phyloP scores from a whole-genome alignment of 2,888 invertebrate species.

The Scaptomyza parva region DNA sequence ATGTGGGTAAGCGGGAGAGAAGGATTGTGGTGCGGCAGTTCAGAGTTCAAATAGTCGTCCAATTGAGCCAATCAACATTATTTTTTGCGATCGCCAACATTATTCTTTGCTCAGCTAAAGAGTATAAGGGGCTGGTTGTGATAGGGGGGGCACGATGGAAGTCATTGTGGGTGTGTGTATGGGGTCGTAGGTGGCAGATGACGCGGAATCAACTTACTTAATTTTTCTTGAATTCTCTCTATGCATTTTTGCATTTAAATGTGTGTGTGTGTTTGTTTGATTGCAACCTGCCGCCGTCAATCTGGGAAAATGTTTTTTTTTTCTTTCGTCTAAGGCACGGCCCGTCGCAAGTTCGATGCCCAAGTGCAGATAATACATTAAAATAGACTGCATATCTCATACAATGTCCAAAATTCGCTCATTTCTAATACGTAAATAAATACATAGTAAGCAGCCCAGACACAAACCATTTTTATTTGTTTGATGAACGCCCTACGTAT shows the following conservation, averaged over 20 bases:
- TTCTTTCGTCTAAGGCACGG: slow-evolving; percentile 41
- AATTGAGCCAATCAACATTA: slow-evolving; percentile 85
- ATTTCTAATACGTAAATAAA: slow-evolving; percentile 21
- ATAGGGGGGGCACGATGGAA: slow-evolving; percentile 2
- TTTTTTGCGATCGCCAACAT: slow-evolving; percentile 52
- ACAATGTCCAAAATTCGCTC: slow-evolving; percentile 69
- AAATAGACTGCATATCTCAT: slow-evolving; percentile 58
- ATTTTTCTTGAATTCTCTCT: slow-evolving; percentile 12
- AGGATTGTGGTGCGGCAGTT: slow-evolving; percentile 67
- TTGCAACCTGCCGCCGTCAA: slow-evolving; percentile 47
- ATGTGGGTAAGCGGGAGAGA: slow-evolving; percentile 8
- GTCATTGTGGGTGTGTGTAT: slow-evolving; percentile 21
- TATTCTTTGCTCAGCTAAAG: slow-evolving; percentile 5
- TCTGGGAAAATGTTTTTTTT: slow-evolving; percentile 27
- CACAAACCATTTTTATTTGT: slow-evolving; percentile 52
- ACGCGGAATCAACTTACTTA: slow-evolving; percentile 60
- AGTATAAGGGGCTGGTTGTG: background rate
- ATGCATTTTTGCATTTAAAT: slow-evolving; percentile 26
- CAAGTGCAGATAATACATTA: slow-evolving; percentile 77
- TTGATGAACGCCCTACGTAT: slow-evolving; percentile 54
- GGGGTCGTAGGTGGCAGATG: slow-evolving; percentile 58
- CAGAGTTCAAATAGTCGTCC: slow-evolving; percentile 85
- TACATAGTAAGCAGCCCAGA: slow-evolving; percentile 41
- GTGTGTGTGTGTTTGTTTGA: slow-evolving; percentile 1
- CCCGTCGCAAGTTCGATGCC: slow-evolving; percentile 71